Base-by-base conservation (phyloP, 2,888 invertebrate species). In the Eristalis intricaria region DNA sequence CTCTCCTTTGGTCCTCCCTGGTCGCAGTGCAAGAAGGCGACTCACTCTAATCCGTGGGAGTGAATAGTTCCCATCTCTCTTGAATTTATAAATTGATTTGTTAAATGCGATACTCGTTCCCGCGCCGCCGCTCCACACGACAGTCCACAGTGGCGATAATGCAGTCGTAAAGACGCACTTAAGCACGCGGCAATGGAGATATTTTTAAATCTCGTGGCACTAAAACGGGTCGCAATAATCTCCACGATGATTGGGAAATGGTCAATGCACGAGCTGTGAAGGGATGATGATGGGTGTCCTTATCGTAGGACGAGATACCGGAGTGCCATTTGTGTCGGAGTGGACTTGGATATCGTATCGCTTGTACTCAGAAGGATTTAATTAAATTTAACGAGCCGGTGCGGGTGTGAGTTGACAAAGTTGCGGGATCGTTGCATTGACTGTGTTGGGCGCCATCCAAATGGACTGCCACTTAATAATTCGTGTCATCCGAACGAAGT, bases 101-200 rank as follows among this genome's bases (percentile, higher is more conserved):
- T 70, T 61, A 82, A 74, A 78, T 61, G 65, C 65, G 64, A 60
- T 68, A 43, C 22, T 32, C 29, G 56, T 29, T 61, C 32, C 65
- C 68, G 29, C 10, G 32, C 32, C 32, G 1, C 61, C 43, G 10
- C 32, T 1, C 61, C 43, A 13, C 58, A 15, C 71, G 63, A 56
- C 38, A 50, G 74, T 70, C 70, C 19, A 75, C 75, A 50, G 83
- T 86, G 86, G 83, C 78, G 78, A 79, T 83, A 86, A 83, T 79
- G 63, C 68, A 66, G 78, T 75, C 86, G 71, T 83, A 75, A 86
- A 83, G 78, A 86, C 71, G 82, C 83, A 86, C 78, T 79, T 86
- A 83, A 86, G 83, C 86, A 79, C 83, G 75, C 82, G 78, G 82
- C 78, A 65, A 77, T 86, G 63, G 71, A 86, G 69, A 83, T 79